phyloP scores from a whole-genome alignment of 2,797 vertebrate genomes.

The Pristis pectinata region DNA sequence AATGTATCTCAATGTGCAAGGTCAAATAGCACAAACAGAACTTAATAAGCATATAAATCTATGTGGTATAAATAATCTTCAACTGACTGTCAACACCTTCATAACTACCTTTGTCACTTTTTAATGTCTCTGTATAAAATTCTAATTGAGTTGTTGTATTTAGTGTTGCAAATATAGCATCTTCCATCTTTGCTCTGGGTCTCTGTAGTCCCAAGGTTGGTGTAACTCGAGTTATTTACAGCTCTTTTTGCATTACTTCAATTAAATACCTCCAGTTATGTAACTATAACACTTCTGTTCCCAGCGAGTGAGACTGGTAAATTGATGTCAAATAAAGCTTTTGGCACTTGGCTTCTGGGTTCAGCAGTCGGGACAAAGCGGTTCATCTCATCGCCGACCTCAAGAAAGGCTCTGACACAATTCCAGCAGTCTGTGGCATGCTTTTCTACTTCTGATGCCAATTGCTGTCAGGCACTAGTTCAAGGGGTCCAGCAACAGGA shows the following conservation, averaged over 20 bases:
- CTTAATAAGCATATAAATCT: not conserved
- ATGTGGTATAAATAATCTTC: not conserved
- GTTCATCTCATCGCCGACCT: too few species aligned
- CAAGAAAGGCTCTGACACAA: too few species aligned
- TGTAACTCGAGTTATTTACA: not conserved
- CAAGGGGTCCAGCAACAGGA: too few species aligned
- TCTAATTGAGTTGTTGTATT: not conserved
- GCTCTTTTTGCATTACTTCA: not conserved
- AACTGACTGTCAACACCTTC: not conserved
- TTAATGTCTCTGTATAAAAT: not conserved
- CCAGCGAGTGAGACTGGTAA: not conserved
- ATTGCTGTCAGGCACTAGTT: too few species aligned
- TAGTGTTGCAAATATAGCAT: not conserved
- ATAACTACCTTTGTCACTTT: not conserved
- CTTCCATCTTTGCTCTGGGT: not conserved
- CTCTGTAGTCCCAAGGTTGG: not conserved
- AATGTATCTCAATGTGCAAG: not conserved
- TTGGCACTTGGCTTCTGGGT: not conserved
- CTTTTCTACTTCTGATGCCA: too few species aligned
- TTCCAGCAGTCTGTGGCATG: too few species aligned
- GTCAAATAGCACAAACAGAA: not conserved
- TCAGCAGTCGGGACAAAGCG: too few species aligned
- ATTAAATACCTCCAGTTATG: not conserved
- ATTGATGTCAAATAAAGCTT: not conserved
- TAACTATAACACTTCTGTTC: not conserved